Conservation (phyloP, 1,140 invertebrate species). For the Chionoecetes opilio region DNA sequence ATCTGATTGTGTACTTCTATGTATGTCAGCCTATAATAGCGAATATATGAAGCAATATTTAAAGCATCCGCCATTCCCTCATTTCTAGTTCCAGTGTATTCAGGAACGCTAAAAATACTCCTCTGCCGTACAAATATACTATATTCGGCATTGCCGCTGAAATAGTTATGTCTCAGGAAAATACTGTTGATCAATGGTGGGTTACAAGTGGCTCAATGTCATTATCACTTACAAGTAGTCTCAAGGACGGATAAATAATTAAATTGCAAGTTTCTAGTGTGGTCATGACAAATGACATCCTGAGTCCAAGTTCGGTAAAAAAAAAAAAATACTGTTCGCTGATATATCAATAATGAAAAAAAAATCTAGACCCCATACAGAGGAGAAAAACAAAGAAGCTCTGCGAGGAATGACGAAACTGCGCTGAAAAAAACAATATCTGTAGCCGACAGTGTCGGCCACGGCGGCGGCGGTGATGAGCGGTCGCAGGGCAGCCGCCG, state of each 20-base stretch:
- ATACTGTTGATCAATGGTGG: not conserved
- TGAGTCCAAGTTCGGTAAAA: not conserved
- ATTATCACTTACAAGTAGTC: not conserved
- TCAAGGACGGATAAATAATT: not conserved
- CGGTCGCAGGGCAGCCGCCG: not conserved
- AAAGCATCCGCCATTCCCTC: too few relatives aligned
- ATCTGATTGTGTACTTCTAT: too few relatives aligned
- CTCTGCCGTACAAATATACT: not conserved
- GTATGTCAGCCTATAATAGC: too few relatives aligned
- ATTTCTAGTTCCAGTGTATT: not conserved
- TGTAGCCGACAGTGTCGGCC: not conserved
- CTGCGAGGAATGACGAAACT: not conserved
- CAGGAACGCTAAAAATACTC: not conserved
- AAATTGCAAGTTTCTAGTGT: not conserved
- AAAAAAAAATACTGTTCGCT: not conserved
- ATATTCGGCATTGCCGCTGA: not conserved
- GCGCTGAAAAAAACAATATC: conserved; percentile 39
- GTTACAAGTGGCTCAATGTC: not conserved
- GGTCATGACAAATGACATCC: not conserved
- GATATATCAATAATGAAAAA: not conserved
- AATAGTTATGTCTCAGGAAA: not conserved
- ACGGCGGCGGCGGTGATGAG: conserved; percentile 1
- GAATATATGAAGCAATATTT: too few relatives aligned
- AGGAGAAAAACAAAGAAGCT: too few relatives aligned
- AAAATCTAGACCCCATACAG: not conserved